Percentiles rank a stretch among this genome's conserved stretches.
Conservation (phyloP, 2,888 invertebrate genomes). For the Limnephilus marmoratus region DNA sequence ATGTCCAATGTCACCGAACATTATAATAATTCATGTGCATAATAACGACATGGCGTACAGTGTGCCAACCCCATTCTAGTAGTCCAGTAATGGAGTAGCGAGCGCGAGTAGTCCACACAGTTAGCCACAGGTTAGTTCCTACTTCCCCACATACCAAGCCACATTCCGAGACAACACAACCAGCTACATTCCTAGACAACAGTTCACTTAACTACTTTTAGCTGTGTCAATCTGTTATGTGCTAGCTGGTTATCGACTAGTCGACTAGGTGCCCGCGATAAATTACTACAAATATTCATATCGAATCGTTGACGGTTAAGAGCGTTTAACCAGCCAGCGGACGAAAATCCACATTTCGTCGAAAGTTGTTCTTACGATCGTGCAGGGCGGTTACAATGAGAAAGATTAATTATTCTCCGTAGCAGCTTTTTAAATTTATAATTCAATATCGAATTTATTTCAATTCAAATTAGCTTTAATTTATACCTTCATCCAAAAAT, state of each 20-base stretch:
- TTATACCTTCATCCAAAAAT: too few species aligned
- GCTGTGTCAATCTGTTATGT: not conserved
- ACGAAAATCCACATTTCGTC: too few species aligned
- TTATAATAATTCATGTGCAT: not conserved
- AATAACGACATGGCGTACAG: not conserved
- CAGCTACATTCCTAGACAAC: not conserved
- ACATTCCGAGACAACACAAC: not conserved
- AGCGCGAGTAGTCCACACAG: not conserved
- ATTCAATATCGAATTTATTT: too few species aligned
- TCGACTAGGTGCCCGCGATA: not conserved
- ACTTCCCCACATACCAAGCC: slow-evolving; percentile 3
- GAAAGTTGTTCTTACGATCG: too few species aligned
- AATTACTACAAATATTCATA: too few species aligned
- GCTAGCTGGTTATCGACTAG: not conserved
- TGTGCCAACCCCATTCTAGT: not conserved
- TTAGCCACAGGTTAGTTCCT: not conserved
- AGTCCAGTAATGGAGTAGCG: not conserved
- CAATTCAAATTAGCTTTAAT: too few species aligned
- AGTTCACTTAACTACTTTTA: not conserved
- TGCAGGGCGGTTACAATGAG: too few species aligned
- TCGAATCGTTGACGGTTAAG: too few species aligned
- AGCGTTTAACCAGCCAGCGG: too few species aligned
- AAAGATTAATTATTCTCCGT: too few species aligned
- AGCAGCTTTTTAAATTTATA: too few species aligned
- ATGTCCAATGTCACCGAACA: not conserved